phyloP scores from a whole-genome alignment of 2,113 vertebrate genomes.

The Willisornis vidua region DNA sequence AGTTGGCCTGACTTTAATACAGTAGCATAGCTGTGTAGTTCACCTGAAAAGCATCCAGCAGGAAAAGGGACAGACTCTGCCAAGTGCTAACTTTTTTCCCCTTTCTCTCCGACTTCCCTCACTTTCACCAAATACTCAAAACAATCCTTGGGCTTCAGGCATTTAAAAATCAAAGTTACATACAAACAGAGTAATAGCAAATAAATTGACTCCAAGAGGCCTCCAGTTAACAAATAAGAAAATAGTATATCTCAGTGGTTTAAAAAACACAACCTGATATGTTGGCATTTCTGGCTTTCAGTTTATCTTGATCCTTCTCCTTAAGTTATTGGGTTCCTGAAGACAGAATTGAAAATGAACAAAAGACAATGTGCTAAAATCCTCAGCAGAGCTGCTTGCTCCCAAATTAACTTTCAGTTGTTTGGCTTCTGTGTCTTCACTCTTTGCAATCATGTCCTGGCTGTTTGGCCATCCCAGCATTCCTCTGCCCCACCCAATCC shows the following conservation, averaged over 20 bases:
- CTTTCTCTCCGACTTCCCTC: neutral
- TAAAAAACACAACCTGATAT: neutral
- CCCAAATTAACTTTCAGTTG: neutral
- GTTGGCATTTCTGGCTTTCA: neutral
- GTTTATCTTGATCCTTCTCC: neutral
- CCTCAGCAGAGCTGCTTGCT: neutral
- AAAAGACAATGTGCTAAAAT: neutral
- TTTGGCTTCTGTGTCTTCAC: neutral
- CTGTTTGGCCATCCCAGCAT: neutral
- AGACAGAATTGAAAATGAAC: neutral
- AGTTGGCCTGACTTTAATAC: conserved; percentile 13
- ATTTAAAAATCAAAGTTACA: neutral
- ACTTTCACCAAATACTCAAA: conserved; percentile 14
- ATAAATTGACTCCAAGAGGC: neutral
- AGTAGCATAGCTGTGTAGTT: conserved; percentile 2
- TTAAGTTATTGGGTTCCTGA: neutral
- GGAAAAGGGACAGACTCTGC: neutral
- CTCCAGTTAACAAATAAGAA: neutral
- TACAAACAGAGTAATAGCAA: neutral
- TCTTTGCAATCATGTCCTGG: neutral
- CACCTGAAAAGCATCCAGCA: conserved; percentile 59
- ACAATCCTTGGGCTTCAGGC: neutral
- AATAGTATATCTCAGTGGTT: neutral
- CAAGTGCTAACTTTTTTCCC: neutral
- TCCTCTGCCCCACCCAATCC: conserved; percentile 17